Conservation (phyloP, 2,888 invertebrate genomes). For the Candidula unifasciata region DNA sequence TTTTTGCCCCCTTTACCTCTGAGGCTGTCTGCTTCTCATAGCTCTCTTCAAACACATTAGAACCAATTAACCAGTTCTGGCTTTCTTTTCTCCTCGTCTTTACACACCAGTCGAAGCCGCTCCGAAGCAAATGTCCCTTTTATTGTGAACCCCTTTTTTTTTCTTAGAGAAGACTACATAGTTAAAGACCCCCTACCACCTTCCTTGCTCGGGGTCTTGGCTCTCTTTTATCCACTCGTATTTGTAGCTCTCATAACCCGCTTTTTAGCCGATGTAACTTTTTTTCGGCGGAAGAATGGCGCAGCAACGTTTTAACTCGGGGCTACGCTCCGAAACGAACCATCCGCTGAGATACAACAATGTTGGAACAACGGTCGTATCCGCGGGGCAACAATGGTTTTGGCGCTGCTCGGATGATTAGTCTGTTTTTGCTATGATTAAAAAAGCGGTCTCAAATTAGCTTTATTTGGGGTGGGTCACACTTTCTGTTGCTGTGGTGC, state of each 20-base stretch:
- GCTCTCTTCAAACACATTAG: constrained; percentile 39
- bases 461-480: constrained; percentile 32
- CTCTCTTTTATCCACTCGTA: constrained; percentile 1
- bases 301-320: constrained; percentile 3
- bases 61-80: constrained; percentile 32
- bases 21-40: constrained; percentile 16
- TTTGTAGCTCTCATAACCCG: constrained; percentile 14
- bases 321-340: constrained; percentile 16
- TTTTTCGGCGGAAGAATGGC: background rate
- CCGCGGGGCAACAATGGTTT: background rate
- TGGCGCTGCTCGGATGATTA: background rate
- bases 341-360: constrained; percentile 1
- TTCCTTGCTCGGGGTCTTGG: background rate
- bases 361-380: background rate
- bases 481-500: too few species aligned
- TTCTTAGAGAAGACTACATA: constrained; percentile 23
- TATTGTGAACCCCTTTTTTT: constrained; percentile 32
- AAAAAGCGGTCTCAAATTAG: constrained; percentile 22
- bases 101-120: constrained; percentile 21
- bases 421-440: background rate
- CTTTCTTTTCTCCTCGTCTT: background rate
- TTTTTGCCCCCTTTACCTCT: background rate
- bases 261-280: background rate
- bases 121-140: constrained; percentile 33
- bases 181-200: constrained; percentile 29